Conservation (phyloP, 1,140 invertebrate species). For the Heliconius congener region DNA sequence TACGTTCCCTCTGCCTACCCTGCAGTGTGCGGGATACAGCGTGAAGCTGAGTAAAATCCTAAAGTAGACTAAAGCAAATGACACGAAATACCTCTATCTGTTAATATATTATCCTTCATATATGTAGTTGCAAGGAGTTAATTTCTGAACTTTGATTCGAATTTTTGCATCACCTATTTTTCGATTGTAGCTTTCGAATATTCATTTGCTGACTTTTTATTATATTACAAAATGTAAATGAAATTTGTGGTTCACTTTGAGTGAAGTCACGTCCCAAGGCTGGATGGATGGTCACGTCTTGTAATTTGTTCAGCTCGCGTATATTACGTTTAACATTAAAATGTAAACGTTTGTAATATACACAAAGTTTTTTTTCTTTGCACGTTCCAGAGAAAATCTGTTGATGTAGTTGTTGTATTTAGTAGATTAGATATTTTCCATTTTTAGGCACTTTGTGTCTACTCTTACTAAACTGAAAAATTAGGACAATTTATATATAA, state of each 20-base stretch:
- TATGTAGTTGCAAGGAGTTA: neutral
- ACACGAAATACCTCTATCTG: too few relatives aligned
- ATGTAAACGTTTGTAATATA: neutral
- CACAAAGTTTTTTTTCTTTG: neutral
- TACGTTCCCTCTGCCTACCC: too few relatives aligned
- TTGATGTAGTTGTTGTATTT: too few relatives aligned
- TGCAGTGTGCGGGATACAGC: too few relatives aligned
- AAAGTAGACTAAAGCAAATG: neutral
- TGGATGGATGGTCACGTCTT: conserved; percentile 28
- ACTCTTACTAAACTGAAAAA: too few relatives aligned
- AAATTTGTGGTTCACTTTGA: conserved; percentile 34
- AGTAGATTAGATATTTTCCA: neutral
- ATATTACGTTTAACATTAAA: conserved; percentile 18
- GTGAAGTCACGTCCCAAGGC: conserved; percentile 21
- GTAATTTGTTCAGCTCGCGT: conserved; percentile 33
- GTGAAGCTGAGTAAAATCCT: too few relatives aligned
- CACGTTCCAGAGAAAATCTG: too few relatives aligned
- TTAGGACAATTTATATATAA: too few relatives aligned
- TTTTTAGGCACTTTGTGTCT: too few relatives aligned
- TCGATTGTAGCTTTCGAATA: neutral
- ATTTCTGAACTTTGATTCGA: neutral
- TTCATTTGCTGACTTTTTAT: conserved; percentile 29
- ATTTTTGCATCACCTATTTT: neutral
- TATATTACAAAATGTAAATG: conserved; percentile 30
- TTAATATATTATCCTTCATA: neutral